Evolutionary conservation across 2,797 vertebrate species (phyloP).

Genomic region (Muscicapa comitata): DNA sequence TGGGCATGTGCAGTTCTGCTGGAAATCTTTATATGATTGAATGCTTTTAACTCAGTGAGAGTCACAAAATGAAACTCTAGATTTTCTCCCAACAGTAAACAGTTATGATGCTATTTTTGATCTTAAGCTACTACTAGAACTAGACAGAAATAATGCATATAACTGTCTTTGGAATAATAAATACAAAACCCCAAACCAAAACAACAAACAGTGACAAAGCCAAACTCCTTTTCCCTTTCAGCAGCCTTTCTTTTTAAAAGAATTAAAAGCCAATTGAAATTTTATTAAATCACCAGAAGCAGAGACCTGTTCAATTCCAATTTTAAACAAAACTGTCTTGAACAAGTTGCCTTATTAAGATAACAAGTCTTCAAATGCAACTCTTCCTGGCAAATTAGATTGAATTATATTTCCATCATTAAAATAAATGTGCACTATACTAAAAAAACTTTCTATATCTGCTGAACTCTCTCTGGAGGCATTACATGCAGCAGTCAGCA

Average conservation of each 20-base stretch:
- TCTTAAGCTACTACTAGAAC: not conserved
- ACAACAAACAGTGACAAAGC: not conserved
- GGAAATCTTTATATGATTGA: conserved; percentile 45
- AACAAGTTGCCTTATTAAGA: not conserved
- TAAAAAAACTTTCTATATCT: not conserved
- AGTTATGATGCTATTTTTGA: conserved; percentile 36
- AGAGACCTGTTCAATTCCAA: not conserved
- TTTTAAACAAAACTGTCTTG: not conserved
- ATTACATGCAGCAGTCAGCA: not conserved
- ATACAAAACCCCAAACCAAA: not conserved
- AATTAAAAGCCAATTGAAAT: not conserved
- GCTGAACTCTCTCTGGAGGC: not conserved
- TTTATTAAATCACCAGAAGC: not conserved
- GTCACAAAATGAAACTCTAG: conserved; percentile 33
- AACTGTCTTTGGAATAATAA: not conserved
- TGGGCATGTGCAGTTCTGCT: not conserved
- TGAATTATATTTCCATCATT: not conserved
- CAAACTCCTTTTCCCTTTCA: not conserved
- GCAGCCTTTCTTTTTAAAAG: not conserved
- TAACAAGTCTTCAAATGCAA: not conserved
- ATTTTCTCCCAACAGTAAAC: conserved; percentile 32
- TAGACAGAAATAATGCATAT: not conserved
- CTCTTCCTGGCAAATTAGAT: not conserved
- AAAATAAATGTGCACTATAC: not conserved
- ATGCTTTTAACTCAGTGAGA: conserved; percentile 15